Conservation (phyloP, 2,797 vertebrate genomes). For the Galaxias olidus region DNA sequence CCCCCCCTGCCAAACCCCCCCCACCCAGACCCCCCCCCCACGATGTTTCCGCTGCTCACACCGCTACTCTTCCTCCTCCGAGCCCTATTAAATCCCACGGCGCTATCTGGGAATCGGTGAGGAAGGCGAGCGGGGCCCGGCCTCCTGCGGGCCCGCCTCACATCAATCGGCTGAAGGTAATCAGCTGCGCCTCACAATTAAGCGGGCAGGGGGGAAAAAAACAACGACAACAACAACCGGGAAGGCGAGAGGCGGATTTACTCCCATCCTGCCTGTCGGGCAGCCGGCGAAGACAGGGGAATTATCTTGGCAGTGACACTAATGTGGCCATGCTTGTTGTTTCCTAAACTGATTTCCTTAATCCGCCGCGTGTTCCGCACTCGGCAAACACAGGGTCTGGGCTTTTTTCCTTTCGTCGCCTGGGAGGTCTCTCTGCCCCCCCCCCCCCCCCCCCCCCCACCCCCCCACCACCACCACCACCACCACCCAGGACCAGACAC, state of each 20-base stretch:
- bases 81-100: conserved; percentile 64
- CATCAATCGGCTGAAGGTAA: conserved; percentile 54
- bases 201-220: conserved; percentile 29
- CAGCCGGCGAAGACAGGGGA: conserved; percentile 56
- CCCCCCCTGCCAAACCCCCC: background rate
- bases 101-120: conserved; percentile 49
- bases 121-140: conserved; percentile 40
- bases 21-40: too few species aligned
- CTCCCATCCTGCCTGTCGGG: conserved; percentile 64
- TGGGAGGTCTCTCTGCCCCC: conserved; percentile 59
- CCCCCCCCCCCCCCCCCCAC: conserved; percentile 38
- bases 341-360: conserved; percentile 75
- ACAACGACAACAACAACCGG: conserved; percentile 22
- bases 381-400: conserved; percentile 64
- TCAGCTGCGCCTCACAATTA: conserved; percentile 60
- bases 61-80: conserved; percentile 40
- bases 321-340: conserved; percentile 70
- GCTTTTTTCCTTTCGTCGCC: conserved; percentile 32
- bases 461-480: conserved; percentile 4
- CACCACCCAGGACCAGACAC: conserved; percentile 19
- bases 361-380: conserved; percentile 68
- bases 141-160: conserved; percentile 53
- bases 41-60: conserved; percentile 43
- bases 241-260: conserved; percentile 40
- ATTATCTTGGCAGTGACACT: conserved; percentile 67